These are phyloP conservation scores for Triplophysa yarkandensis DNA, from an alignment of 2,797 vertebrate genomes.

Conservation along the genomic window DNA sequence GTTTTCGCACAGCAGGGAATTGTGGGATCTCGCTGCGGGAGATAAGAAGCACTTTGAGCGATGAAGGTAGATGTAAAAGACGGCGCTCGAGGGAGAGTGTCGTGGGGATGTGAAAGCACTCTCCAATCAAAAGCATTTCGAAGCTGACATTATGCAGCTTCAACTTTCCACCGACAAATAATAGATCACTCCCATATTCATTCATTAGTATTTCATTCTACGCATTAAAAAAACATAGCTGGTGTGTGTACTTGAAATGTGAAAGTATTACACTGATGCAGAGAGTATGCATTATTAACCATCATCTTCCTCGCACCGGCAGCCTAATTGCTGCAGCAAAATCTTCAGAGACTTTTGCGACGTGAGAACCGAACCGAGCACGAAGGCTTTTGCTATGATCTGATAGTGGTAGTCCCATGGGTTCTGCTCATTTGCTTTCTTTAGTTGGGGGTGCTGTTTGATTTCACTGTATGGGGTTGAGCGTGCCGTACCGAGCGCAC, in stretches of 20 bases:
- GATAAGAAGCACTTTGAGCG: slow-evolving; percentile 33
- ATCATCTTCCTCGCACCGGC: slow-evolving; percentile 8
- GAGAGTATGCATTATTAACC: slow-evolving; percentile 68
- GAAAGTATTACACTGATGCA: slow-evolving; percentile 45
- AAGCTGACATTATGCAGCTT: slow-evolving; percentile 53
- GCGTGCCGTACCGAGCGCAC: slow-evolving; percentile 20
- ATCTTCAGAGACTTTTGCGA: slow-evolving; percentile 43
- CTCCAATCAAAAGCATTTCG: slow-evolving; percentile 35
- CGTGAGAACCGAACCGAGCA: slow-evolving; percentile 20
- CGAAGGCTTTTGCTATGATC: slow-evolving; percentile 51
- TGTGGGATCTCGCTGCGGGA: background rate
- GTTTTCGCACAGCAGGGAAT: slow-evolving; percentile 28
- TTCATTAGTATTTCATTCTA: slow-evolving; percentile 36
- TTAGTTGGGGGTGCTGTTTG: slow-evolving; percentile 27
- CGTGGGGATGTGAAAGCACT: slow-evolving; percentile 24
- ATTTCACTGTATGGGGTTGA: slow-evolving; percentile 20
- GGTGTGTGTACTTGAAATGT: slow-evolving; percentile 58
- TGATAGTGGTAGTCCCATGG: slow-evolving; percentile 40
- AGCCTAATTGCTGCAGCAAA: slow-evolving; percentile 55
- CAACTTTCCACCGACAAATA: slow-evolving; percentile 54
- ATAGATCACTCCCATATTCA: slow-evolving; percentile 52
- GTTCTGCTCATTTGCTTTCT: slow-evolving; percentile 46
- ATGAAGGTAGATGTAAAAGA: slow-evolving; percentile 12
- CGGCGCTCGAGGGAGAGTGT: slow-evolving; percentile 11
- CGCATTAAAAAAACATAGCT: slow-evolving; percentile 59